phyloP scores from a whole-genome alignment of 30 jellyfish, hydroid and myxozoan species.

The Hydractinia symbiolongicarpus region DNA sequence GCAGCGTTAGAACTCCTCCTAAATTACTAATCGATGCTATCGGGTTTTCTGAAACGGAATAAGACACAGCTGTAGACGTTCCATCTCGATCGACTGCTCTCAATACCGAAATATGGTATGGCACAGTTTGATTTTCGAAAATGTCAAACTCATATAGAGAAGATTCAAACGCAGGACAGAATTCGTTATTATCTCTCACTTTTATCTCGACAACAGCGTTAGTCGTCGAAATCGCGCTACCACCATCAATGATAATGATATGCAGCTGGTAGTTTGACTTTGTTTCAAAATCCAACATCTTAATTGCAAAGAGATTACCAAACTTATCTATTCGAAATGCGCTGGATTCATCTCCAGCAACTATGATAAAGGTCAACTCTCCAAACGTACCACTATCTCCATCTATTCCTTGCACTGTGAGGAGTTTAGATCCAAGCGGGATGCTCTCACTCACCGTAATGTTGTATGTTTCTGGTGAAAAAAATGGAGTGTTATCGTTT shows the following conservation, averaged over 20 bases:
- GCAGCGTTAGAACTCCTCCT: not conserved
- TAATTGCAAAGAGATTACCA: not conserved
- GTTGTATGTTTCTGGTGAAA: not conserved
- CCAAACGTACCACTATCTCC: not conserved
- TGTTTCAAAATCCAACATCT: not conserved
- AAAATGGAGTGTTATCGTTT: conserved; percentile 4
- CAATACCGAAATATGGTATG: not conserved
- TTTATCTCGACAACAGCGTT: not conserved
- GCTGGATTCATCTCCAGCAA: not conserved
- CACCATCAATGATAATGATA: not conserved
- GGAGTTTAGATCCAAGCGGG: not conserved
- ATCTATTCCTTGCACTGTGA: not conserved
- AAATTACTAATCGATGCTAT: not conserved
- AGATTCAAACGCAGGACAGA: not conserved
- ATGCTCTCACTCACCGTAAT: not conserved
- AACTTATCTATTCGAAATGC: not conserved
- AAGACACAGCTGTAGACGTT: not conserved
- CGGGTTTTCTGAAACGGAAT: not conserved
- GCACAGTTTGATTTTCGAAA: not conserved
- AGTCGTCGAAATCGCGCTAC: not conserved
- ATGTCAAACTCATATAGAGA: not conserved
- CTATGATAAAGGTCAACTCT: not conserved
- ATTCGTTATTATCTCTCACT: conserved; percentile 4
- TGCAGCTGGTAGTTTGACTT: not conserved
- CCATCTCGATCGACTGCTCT: conserved; percentile 16